Evolutionary conservation across 2,113 vertebrate species (phyloP).

Genomic region (Piprites chloris): DNA sequence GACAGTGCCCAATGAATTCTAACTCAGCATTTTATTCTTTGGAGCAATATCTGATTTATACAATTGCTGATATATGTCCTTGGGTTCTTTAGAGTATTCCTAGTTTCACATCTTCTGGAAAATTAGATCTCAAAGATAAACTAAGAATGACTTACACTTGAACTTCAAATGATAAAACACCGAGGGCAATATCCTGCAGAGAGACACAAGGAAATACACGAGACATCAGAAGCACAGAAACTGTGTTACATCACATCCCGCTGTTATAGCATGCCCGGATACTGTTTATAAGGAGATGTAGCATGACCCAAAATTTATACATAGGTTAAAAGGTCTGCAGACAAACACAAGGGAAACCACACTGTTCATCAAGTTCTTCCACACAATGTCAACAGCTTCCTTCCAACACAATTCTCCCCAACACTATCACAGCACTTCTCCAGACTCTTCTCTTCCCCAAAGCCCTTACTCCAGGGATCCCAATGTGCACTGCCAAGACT

Average conservation of each 20-base stretch:
- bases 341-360: conserved; percentile 22
- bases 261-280: neutral
- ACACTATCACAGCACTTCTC: neutral
- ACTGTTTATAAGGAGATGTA: neutral
- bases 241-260: conserved; percentile 21
- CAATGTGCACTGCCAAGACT: neutral
- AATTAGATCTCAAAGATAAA: neutral
- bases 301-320: conserved; percentile 4
- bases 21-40: neutral
- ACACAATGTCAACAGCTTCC: neutral
- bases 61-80: neutral
- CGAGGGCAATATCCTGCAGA: neutral
- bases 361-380: neutral
- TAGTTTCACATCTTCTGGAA: neutral
- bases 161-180: neutral
- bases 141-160: conserved; percentile 7
- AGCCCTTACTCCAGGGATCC: neutral
- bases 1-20: neutral
- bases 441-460: neutral
- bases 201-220: neutral
- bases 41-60: neutral
- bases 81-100: neutral
- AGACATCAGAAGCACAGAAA: conserved; percentile 40
- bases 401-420: neutral
- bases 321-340: conserved; percentile 38